phyloP scores from a whole-genome alignment of 2,113 vertebrate species.

The Pachyramphus minor region DNA sequence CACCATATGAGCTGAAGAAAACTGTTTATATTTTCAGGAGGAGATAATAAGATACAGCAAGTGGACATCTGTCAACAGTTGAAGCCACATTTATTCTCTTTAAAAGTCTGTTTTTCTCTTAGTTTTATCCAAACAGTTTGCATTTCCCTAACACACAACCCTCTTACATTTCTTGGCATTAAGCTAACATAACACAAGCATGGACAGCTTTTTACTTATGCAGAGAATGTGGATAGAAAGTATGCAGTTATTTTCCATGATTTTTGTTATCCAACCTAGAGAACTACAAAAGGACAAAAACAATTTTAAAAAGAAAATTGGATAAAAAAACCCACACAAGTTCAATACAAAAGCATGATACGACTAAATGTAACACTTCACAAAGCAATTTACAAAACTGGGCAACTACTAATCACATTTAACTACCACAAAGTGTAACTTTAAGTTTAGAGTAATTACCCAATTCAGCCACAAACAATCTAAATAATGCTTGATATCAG shows the following conservation, averaged over 20 bases:
- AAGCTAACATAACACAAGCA: not conserved
- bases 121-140: not conserved
- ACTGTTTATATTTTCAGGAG: not conserved
- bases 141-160: not conserved
- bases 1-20: not conserved
- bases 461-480: not conserved
- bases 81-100: not conserved
- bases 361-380: not conserved
- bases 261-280: not conserved
- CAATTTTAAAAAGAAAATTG: not conserved
- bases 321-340: not conserved
- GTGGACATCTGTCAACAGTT: not conserved
- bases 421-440: not conserved
- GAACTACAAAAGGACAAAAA: not conserved
- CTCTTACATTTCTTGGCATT: not conserved
- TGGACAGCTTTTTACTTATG: not conserved
- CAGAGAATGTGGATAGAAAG: not conserved
- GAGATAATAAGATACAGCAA: not conserved
- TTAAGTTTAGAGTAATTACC: not conserved
- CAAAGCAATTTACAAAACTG: not conserved
- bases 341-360: not conserved
- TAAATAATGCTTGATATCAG: not conserved
- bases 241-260: not conserved
- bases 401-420: not conserved
- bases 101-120: not conserved